phyloP scores from a whole-genome alignment of 2,888 invertebrate genomes.

The Cepaea hortensis region DNA sequence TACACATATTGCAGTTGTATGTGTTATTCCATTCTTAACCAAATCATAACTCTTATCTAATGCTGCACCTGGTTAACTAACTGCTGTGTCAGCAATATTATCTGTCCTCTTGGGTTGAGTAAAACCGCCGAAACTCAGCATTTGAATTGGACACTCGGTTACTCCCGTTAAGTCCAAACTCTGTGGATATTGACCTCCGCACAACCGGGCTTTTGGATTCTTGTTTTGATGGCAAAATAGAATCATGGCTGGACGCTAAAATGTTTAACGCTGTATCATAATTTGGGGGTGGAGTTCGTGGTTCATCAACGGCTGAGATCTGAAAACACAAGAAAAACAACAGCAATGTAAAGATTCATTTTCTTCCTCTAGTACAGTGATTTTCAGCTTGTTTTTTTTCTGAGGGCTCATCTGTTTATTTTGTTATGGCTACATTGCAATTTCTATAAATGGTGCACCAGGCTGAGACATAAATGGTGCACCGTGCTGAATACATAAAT shows the following conservation, averaged over 20 bases:
- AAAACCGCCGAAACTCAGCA: conserved; percentile 18
- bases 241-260: conserved; percentile 66
- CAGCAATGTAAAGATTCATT: not conserved
- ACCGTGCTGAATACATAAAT: no score
- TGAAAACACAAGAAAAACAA: conserved; percentile 53
- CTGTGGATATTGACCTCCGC: conserved; percentile 44
- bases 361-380: no score
- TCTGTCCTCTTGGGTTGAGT: conserved; percentile 30
- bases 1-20: no score
- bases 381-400: no score
- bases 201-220: conserved; percentile 32
- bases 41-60: no score
- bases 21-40: no score
- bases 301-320: conserved; percentile 56
- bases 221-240: conserved; percentile 52
- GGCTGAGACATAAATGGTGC: no score
- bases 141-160: conserved; percentile 7
- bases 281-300: conserved; percentile 70
- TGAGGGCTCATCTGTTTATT: no score
- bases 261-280: conserved; percentile 68
- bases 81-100: not conserved
- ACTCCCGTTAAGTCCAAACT: not conserved
- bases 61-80: no score
- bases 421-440: no score
- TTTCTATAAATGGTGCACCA: no score